These are phyloP conservation scores for Sitta europaea DNA, from an alignment of 2,113 vertebrate species.

Conservation along the genomic window DNA sequence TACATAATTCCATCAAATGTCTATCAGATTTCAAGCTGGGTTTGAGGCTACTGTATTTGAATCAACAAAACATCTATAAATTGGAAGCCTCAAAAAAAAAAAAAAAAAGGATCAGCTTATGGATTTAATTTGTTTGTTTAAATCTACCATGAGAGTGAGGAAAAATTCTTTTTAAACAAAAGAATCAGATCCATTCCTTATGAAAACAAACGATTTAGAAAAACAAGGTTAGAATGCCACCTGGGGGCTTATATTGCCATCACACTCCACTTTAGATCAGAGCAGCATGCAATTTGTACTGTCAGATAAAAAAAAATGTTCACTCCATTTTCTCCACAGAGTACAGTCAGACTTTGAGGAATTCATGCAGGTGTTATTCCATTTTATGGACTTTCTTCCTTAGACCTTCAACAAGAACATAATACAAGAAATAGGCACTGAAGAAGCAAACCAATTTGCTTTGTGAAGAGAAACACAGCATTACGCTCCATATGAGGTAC, in stretches of 20 bases:
- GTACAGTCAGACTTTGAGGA: not conserved
- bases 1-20: not conserved
- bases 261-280: constrained; percentile 39
- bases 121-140: constrained; percentile 34
- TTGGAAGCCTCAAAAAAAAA: not conserved
- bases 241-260: constrained; percentile 70
- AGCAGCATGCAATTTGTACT: not conserved
- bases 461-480: not conserved
- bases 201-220: constrained; percentile 65
- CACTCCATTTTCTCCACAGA: not conserved
- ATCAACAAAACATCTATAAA: not conserved
- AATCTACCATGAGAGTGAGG: constrained; percentile 2
- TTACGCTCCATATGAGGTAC: not conserved
- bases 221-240: constrained; percentile 76
- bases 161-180: constrained; percentile 51
- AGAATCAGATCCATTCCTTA: constrained; percentile 27
- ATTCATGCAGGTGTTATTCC: not conserved
- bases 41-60: constrained; percentile 16
- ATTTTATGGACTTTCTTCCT: not conserved
- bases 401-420: not conserved
- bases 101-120: not conserved
- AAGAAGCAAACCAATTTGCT: not conserved
- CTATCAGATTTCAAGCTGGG: constrained; percentile 24
- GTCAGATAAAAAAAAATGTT: not conserved
- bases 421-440: not conserved